Percentiles rank a stretch among this genome's conserved stretches.
Conservation (phyloP, 2,888 invertebrate genomes). For the Osmoderma eremita region DNA sequence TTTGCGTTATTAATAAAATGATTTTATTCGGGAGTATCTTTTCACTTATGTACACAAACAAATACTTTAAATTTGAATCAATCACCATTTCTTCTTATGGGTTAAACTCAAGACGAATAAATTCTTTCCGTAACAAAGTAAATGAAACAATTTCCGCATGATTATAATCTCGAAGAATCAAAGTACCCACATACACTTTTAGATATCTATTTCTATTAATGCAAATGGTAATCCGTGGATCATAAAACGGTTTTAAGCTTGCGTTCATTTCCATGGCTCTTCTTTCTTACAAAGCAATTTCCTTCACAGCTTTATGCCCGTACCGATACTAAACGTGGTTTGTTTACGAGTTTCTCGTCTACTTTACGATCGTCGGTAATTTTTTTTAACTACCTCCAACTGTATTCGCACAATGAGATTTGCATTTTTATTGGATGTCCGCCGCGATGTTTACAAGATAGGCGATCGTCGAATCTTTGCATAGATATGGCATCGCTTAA, state of each 20-base stretch:
- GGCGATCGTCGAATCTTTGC: slow-evolving; percentile 12
- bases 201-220: slow-evolving; percentile 23
- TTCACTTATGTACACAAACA: too few relatives aligned
- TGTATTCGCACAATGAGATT: slow-evolving; percentile 33
- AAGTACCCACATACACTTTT: slow-evolving; percentile 18
- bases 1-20: too few relatives aligned
- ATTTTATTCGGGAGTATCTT: too few relatives aligned
- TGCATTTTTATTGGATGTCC: slow-evolving; percentile 37
- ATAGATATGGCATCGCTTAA: slow-evolving; percentile 21
- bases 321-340: slow-evolving; percentile 1
- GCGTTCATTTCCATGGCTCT: slow-evolving; percentile 21
- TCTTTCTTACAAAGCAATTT: slow-evolving; percentile 33
- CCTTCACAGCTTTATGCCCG: slow-evolving; percentile 13
- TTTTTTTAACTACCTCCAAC: slow-evolving; percentile 23
- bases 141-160: slow-evolving; percentile 11
- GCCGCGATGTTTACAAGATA: slow-evolving; percentile 32
- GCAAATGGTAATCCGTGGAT: not conserved
- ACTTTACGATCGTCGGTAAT: slow-evolving; percentile 14
- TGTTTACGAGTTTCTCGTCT: slow-evolving; percentile 27
- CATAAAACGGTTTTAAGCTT: slow-evolving; percentile 6
- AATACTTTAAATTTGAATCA: too few relatives aligned
- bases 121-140: slow-evolving; percentile 21
- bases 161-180: slow-evolving; percentile 32
- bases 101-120: not conserved
- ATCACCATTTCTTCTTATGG: too few relatives aligned